Evolutionary conservation across 1,140 invertebrate species (phyloP).

Genomic region (Aphidius gifuensis): DNA sequence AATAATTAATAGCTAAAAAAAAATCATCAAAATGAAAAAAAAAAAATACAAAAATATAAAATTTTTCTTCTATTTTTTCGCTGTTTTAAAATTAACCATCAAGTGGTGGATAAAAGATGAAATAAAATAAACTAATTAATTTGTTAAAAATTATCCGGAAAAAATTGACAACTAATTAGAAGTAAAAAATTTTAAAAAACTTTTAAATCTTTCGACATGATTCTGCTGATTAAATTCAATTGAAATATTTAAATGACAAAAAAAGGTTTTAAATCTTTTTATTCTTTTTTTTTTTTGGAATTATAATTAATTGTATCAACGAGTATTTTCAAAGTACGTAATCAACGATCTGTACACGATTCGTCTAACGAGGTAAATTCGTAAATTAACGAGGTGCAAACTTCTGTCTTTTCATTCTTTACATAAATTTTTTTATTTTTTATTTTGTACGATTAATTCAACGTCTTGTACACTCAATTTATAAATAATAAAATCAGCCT

Average conservation of each 20-base stretch:
- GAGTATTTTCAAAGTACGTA: slow-evolving; percentile 23
- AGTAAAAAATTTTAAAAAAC: too few species aligned
- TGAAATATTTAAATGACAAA: slow-evolving; percentile 29
- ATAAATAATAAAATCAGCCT: neutral
- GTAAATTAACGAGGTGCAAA: slow-evolving; percentile 46
- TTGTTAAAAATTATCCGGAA: slow-evolving; percentile 49
- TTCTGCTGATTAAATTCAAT: slow-evolving; percentile 43
- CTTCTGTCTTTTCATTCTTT: slow-evolving; percentile 11
- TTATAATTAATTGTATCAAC: slow-evolving; percentile 55
- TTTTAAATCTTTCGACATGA: too few species aligned
- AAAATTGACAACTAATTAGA: slow-evolving; percentile 37
- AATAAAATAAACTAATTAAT: slow-evolving; percentile 34
- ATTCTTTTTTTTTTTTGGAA: neutral
- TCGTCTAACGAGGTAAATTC: slow-evolving; percentile 53
- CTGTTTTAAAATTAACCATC: too few species aligned
- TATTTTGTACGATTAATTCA: slow-evolving; percentile 8
- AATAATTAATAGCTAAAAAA: too few species aligned
- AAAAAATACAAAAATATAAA: too few species aligned
- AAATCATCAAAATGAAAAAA: too few species aligned
- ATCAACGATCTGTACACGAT: slow-evolving; percentile 47
- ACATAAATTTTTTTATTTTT: slow-evolving; percentile 11
- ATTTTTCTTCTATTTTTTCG: too few species aligned
- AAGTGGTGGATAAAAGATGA: too few species aligned
- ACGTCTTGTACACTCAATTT: slow-evolving; percentile 20
- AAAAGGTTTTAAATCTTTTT: neutral